These are phyloP conservation scores for Mormyrops boulengeri DNA, from an alignment of 2,797 vertebrate genomes.

Conservation along the genomic window DNA sequence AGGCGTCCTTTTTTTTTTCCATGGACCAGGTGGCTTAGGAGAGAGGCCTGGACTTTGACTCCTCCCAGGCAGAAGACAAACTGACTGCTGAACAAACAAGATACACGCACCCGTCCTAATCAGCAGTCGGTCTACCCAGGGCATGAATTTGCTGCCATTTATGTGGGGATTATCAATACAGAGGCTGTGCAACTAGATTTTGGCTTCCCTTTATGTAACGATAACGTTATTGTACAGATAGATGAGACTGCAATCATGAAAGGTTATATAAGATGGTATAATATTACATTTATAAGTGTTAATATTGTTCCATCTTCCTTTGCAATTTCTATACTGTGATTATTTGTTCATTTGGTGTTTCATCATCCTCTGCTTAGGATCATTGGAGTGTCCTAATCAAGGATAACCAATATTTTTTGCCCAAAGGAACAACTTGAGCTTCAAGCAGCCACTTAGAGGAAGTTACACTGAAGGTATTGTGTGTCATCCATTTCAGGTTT, in stretches of 20 bases:
- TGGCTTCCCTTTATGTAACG: not conserved
- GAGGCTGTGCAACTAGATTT: not conserved
- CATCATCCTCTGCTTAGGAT: not conserved
- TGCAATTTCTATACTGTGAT: not conserved
- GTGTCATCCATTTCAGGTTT: not conserved
- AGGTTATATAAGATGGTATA: not conserved
- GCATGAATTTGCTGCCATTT: not conserved
- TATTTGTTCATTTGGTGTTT: not conserved
- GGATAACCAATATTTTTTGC: not conserved
- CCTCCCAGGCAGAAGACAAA: not conserved
- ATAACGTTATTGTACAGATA: not conserved
- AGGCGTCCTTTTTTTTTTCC: not conserved
- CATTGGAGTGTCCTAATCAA: not conserved
- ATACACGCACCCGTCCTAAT: not conserved
- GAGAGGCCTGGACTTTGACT: not conserved
- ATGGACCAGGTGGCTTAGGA: not conserved
- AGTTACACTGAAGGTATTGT: not conserved
- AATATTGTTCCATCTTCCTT: not conserved
- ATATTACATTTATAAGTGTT: not conserved
- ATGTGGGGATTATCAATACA: not conserved
- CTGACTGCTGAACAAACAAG: slow-evolving; percentile 15
- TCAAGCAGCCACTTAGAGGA: not conserved
- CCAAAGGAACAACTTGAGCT: not conserved
- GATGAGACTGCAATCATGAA: not conserved
- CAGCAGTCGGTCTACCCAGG: not conserved